A percentile compares a stretch with the other conserved stretches of the same genome.
These are phyloP conservation scores for Charaxes varanes DNA, from an alignment of 1,140 invertebrate species.

Conservation along the genomic window DNA sequence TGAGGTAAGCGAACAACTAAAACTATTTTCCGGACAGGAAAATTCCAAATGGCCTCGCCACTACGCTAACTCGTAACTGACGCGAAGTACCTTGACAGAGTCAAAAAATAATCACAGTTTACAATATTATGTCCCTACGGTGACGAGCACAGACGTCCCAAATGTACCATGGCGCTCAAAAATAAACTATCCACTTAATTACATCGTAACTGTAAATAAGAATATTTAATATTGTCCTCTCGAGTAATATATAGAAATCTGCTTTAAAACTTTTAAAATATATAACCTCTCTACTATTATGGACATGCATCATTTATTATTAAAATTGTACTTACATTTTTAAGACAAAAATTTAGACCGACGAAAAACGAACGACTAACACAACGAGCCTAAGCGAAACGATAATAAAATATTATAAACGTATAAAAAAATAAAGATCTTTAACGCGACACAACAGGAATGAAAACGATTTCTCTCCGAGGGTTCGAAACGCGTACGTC, in stretches of 20 bases:
- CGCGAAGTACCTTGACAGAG: slow-evolving; percentile 49
- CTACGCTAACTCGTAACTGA: slow-evolving; percentile 18
- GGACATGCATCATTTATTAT: slow-evolving; percentile 59
- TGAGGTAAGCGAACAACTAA: slow-evolving; percentile 63
- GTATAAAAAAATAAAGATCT: slow-evolving; percentile 73
- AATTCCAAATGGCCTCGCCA: slow-evolving; percentile 11
- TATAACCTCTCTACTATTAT: slow-evolving; percentile 56
- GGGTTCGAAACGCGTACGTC: slow-evolving; percentile 24
- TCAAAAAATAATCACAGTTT: slow-evolving; percentile 55
- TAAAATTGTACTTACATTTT: slow-evolving; percentile 66
- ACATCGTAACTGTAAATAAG: slow-evolving; percentile 61
- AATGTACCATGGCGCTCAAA: slow-evolving; percentile 17
- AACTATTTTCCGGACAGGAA: too few species aligned
- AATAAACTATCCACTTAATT: slow-evolving; percentile 40
- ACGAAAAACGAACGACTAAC: slow-evolving; percentile 39
- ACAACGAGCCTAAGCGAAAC: slow-evolving; percentile 34
- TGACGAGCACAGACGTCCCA: slow-evolving; percentile 14
- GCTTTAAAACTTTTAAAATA: slow-evolving; percentile 66
- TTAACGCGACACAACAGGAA: slow-evolving; percentile 63
- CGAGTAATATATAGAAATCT: slow-evolving; percentile 69
- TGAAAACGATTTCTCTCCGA: slow-evolving; percentile 38
- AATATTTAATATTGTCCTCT: slow-evolving; percentile 67
- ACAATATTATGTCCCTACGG: slow-evolving; percentile 34
- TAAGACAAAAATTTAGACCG: slow-evolving; percentile 62
- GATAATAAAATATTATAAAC: slow-evolving; percentile 49